These are phyloP conservation scores for Nomia melanderi DNA, from an alignment of 1,140 invertebrate species.

Conservation along the genomic window DNA sequence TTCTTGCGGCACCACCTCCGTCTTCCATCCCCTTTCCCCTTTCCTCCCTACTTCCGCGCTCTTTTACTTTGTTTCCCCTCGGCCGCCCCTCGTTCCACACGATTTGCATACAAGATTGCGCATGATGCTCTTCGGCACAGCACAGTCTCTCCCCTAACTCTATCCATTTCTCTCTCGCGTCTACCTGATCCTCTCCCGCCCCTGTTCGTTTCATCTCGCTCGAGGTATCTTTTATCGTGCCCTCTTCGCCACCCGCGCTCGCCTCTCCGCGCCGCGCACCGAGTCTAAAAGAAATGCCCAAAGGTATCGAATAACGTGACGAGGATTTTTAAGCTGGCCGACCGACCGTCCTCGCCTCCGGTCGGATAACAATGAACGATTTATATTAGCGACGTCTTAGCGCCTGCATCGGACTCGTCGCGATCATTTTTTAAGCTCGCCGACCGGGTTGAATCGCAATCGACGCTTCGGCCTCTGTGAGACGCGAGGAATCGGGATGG, in stretches of 20 bases:
- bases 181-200: conserved; percentile 9
- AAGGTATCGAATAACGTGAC: conserved; percentile 74
- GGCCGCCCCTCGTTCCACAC: conserved; percentile 41
- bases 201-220: neutral
- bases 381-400: conserved; percentile 12
- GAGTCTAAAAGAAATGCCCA: conserved; percentile 59
- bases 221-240: conserved; percentile 7
- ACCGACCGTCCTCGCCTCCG: neutral
- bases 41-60: neutral
- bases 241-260: neutral
- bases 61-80: conserved; percentile 1
- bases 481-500: neutral
- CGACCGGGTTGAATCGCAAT: neutral
- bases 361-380: conserved; percentile 18
- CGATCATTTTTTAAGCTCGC: neutral
- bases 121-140: conserved; percentile 68
- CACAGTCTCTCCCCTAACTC: conserved; percentile 62
- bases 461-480: neutral
- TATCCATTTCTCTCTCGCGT: conserved; percentile 8
- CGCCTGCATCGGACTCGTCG: neutral
- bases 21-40: neutral
- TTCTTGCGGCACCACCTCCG: conserved; percentile 48
- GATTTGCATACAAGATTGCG: conserved; percentile 77
- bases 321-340: conserved; percentile 59
- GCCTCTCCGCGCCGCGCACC: conserved; percentile 16